Evolutionary conservation across 1,140 invertebrate species (phyloP), one percentile per base, ranked within the genome.

Genomic region (Drosophila kurseongensis): DNA sequence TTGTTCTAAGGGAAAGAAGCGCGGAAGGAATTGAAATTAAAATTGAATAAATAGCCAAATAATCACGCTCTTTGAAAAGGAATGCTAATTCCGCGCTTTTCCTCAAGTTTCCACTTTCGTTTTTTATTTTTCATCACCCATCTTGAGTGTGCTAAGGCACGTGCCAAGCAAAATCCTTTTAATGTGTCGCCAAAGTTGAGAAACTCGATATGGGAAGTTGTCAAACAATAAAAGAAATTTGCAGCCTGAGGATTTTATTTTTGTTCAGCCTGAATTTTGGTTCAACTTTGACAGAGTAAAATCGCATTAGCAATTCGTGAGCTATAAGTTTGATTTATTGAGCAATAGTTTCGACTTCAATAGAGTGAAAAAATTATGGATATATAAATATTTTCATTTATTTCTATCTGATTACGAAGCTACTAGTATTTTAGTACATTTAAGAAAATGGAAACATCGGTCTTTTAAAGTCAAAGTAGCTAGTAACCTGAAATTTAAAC

Each of bases 21-120:
- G 47, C 18, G 47, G 50, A 52, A 65, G 45, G 45, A 74, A 51
- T 60, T 23, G 48, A 80, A 85, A 81, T 75, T 75, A 72, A 86
- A 86, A 86, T 86, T 88, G 67, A 80, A 84, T 84, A 89, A 88
- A 89, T 88, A 89, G 84, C 84, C 66, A 78, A 80, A 89, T 84
- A 88, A 89, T 89, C 84, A 88, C 72, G 75, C 18, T 80, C 80
- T 75, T 80, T 67, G 72, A 78, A 80, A 84, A 74, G 63, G 61
- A 77, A 88, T 89, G 84, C 79, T 89, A 88, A 88, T 88, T 88
- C 83, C 45, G 62, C 38, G 61, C 60, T 73, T 79, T 76, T 72
- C 7, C 66, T 88, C 54, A 73, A 72, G 61, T 86, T 88, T 79
- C 69, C 75, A 85, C 75, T 78, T 75, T 63, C 29, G 12, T 10